Evolutionary conservation across 2,888 invertebrate genomes (phyloP), one percentile per base, ranked within the genome.

Genomic region (Megaustenia siamemsis): DNA sequence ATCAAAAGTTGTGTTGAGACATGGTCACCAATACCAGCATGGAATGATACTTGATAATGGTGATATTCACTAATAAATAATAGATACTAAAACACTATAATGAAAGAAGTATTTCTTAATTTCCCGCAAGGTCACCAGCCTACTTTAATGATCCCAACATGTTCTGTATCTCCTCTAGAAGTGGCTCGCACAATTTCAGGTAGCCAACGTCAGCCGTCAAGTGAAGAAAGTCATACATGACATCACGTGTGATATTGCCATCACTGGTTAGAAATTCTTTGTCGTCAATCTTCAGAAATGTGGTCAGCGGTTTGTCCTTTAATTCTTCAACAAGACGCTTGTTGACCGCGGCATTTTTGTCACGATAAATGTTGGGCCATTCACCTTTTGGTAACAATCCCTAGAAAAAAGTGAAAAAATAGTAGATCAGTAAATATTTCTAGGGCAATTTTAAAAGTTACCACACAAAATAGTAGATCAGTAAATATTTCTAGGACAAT

Each of bases 161-260:
- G 77, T 90, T 90, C 86, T 93, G 93, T 38, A 94, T 89, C 87
- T 92, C 91, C 38, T 94, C 94, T 45, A 93, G 86, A 15, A 94
- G 87, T 0, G 93, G 93, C 56, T 94, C 93, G 63, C 90, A 90
- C 12, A 93, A 86, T 94, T 97, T 97, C 92, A 96, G 95, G 94
- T 97, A 97, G 82, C 98, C 98, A 78, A 96, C 96, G 94, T 97
- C 86, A 5, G 97, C 97, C 1, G 97, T 97, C 86, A 97, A 95
- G 92, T 97, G 96, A 79, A 98, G 95, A 94, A 97, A 98, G 94
- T 98, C 98, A 93, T 97, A 96, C 97, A 98, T 97, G 93, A 98
- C 98, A 92, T 96, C 96, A 92, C 97, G 97, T 92, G 96, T 97
- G 86, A 98, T 97, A 68, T 96, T 96, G 3, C 97, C 94, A 76